Evolutionary conservation across 2,113 vertebrate species (phyloP), one percentile per base, ranked within the genome.

Genomic region (Hippopotamus amphibius): DNA sequence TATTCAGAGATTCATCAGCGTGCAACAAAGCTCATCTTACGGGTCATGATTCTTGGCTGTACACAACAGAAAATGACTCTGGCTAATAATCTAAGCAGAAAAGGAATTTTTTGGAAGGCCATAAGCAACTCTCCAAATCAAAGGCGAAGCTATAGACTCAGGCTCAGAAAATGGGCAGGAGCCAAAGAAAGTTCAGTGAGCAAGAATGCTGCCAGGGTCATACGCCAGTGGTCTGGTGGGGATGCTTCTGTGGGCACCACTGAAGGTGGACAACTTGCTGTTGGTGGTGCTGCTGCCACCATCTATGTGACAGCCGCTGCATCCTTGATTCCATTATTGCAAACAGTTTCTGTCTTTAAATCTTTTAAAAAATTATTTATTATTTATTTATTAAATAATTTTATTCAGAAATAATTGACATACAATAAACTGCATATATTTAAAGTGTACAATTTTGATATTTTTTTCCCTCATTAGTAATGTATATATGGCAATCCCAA

Each of bases 71-170:
- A 94, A 80, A 80, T 55, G 19, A 82, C 63, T 81, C 57, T 72
- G 55, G 79, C n/a, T 88, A 83, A 83, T 88, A 83, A 83, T 74
- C 10, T 79, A 92, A 79, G n/a, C 43, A 92, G 88, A 81, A 61
- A 89, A 86, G 46, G 5, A 61, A 80, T 68, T 74, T 84, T 14
- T 16, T 69, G 69, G 46, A 59, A 92, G 88, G 22, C 61, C 33
- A 13, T 5, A 41, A 65, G 11, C 37, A 69, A 63, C 37, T n/a
- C 7, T 96, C 33, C 59, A 84, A 83, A 53, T 90, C 50, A 80
- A 86, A 93, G 61, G 15, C 37, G 46, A 80, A 59, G 30, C 24
- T 80, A 1, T 46, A 69, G 15, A 84, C 48, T 17, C 8, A 28
- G 53, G 11, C 41, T 87, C 22, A 46, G 37, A 63, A 88, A 90